A percentile compares a stretch with the other conserved stretches of the same genome.
Conservation (phyloP, 2,797 vertebrate species). For the Rhabdomys pumilio region DNA sequence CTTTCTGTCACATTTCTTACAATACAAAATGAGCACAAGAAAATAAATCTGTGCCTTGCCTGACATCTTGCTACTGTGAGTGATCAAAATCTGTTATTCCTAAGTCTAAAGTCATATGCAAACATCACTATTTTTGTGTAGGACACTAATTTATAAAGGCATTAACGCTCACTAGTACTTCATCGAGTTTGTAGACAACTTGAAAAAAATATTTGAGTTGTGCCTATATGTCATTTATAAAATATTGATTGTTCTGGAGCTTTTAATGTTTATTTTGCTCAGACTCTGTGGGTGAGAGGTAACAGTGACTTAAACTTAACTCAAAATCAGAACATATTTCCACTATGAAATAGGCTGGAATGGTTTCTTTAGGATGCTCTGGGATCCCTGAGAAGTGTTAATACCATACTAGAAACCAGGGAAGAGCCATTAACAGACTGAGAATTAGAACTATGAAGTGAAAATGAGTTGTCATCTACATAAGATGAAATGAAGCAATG, state of each 20-base stretch:
- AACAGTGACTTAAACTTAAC: not conserved
- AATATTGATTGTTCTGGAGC: not conserved
- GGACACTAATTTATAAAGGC: not conserved
- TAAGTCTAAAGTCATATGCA: not conserved
- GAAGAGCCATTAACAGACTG: not conserved
- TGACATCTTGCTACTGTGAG: not conserved
- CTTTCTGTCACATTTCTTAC: not conserved
- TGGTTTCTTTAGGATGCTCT: not conserved
- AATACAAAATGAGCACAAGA: not conserved
- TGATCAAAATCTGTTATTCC: not conserved
- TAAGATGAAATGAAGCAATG: not conserved
- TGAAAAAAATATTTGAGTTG: not conserved
- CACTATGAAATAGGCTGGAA: not conserved
- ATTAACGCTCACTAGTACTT: not conserved
- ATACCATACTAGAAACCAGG: not conserved
- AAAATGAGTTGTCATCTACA: conserved; percentile 10
- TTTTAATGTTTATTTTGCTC: not conserved
- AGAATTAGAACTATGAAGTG: not conserved
- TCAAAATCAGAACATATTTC: not conserved
- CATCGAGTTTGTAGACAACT: not conserved
- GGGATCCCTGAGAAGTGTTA: not conserved
- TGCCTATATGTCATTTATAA: not conserved
- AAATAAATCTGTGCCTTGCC: not conserved
- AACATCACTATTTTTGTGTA: not conserved
- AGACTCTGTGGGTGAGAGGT: not conserved